Base-by-base conservation (phyloP, 2,888 invertebrate species). In the Catocala fraxini region DNA sequence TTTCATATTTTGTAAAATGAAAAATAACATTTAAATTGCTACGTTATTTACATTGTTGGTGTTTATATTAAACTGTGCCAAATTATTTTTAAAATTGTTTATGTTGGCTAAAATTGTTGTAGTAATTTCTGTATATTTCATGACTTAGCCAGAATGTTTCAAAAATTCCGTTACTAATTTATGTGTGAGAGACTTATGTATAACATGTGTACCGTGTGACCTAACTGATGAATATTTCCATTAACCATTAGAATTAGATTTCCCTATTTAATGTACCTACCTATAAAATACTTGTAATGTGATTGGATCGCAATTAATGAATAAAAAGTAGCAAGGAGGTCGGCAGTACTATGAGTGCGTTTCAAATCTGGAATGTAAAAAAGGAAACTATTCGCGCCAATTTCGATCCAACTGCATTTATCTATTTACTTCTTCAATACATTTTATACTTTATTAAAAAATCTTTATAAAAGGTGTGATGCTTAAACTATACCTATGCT, bases 401-500 rank as follows among this genome's bases (percentile, higher is more conserved):
- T 59, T 65, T 69, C 55, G 65, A 47, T 47, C 46, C 45, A 35
- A 33, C 46, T 10, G 45, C 55, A 46, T 46, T 11, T 10, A 55
- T 10, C 9, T 56, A 51, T 67, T 49, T 39, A 56, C 34, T 62
- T 49, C 61, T 56, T 56, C 53, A 60, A 56, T 56, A 69, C 12
- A 61, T 70, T 65, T 60, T 70, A 54, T 73, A 72, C 59, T 60
- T 58, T 62, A 58, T 35, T 57, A 65, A 73, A 25, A 59, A 63
- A 46, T 54, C 12, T 74, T 63, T 67, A 49, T 63, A 63, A 73
- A 46, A 81, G 57, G 79, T 81, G 80, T 84, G 81, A 84, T 80
- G 82, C 82, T 83, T 87, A 54, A 78, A 76, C 74, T 80, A 78
- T 79, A 79, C 65, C 70, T 77, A 80, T 86, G 89, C 86, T 89